These are phyloP conservation scores for Brachypteracias leptosomus DNA, from an alignment of 2,113 vertebrate genomes.

Conservation along the genomic window DNA sequence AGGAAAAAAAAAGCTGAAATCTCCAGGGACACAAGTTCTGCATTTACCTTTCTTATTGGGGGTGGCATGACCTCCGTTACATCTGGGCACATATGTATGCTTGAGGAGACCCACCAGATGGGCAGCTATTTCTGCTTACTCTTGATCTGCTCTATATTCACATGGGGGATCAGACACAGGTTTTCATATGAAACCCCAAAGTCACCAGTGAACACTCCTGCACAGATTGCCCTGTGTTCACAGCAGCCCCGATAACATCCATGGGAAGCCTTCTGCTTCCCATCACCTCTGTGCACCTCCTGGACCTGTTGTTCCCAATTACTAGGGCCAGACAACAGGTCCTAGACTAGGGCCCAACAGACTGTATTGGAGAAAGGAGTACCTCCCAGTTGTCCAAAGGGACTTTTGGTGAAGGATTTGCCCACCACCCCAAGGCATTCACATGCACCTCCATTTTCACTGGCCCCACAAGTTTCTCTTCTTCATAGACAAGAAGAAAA, in stretches of 20 bases:
- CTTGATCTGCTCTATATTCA: not conserved
- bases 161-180: accelerated
- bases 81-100: accelerated
- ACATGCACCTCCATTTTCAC: not conserved
- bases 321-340: not conserved
- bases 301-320: not conserved
- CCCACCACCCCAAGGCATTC: not conserved
- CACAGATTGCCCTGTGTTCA: accelerated
- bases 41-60: not conserved
- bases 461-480: not conserved
- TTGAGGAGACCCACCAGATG: not conserved
- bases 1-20: not conserved
- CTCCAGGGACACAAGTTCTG: not conserved
- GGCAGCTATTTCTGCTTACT: not conserved
- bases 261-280: not conserved
- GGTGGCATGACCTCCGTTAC: not conserved
- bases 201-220: not conserved
- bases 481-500: not conserved
- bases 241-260: not conserved
- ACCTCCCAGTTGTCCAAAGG: not conserved
- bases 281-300: not conserved
- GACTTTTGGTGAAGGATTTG: not conserved
- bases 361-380: not conserved
- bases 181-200: not conserved
- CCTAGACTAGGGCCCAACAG: not conserved